These are phyloP conservation scores for Ivindomyrus marchei DNA, from an alignment of 2,113 vertebrate genomes.

Conservation along the genomic window DNA sequence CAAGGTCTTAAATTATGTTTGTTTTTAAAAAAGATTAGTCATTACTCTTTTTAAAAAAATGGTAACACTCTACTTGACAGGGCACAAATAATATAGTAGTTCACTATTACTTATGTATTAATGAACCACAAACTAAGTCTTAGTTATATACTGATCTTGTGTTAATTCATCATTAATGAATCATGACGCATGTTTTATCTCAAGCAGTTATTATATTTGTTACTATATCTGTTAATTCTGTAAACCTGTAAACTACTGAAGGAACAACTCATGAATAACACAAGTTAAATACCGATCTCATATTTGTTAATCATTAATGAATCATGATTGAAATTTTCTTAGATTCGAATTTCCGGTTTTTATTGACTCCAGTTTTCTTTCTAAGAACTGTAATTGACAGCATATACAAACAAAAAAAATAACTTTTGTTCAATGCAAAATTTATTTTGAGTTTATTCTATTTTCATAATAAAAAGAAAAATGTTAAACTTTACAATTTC, in stretches of 20 bases:
- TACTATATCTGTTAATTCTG: neutral
- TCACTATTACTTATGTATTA: neutral
- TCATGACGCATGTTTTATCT: neutral
- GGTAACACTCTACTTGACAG: neutral
- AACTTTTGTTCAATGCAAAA: too few relatives aligned
- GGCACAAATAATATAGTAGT: neutral
- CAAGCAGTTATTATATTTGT: neutral
- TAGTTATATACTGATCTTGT: neutral
- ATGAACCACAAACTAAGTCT: neutral
- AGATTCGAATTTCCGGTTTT: too few relatives aligned
- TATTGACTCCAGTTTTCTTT: too few relatives aligned
- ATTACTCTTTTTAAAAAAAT: neutral
- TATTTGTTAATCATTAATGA: too few relatives aligned
- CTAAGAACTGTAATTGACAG: too few relatives aligned
- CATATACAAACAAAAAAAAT: too few relatives aligned
- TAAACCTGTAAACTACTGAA: neutral
- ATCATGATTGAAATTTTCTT: too few relatives aligned
- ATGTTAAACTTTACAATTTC: too few relatives aligned
- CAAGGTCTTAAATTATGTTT: neutral
- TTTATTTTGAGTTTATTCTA: too few relatives aligned
- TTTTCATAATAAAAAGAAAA: too few relatives aligned
- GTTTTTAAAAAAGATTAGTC: neutral
- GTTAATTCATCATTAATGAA: neutral
- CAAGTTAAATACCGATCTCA: too few relatives aligned
- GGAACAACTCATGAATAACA: too few relatives aligned